A percentile compares a stretch with the other conserved stretches of the same genome.
These are phyloP conservation scores for Euplexia lucipara DNA, from an alignment of 2,888 invertebrate genomes.

Conservation along the genomic window DNA sequence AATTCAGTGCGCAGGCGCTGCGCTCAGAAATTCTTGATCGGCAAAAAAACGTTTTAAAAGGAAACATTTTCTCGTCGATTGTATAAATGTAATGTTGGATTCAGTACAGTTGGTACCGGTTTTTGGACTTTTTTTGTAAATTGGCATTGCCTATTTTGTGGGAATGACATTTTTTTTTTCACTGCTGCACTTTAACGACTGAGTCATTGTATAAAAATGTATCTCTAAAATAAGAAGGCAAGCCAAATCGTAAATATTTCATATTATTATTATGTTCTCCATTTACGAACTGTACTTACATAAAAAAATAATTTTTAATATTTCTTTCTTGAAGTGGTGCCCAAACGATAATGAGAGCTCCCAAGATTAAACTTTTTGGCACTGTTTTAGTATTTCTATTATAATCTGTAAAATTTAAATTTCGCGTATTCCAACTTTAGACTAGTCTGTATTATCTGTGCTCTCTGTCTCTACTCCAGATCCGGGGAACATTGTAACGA, in stretches of 20 bases:
- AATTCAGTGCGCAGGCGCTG: slow-evolving; percentile 63
- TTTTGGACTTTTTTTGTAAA: slow-evolving; percentile 21
- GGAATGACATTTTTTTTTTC: slow-evolving; percentile 32
- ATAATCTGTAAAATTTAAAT: too few species aligned
- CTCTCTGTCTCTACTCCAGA: too few species aligned
- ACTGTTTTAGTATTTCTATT: too few species aligned
- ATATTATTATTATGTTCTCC: too few species aligned
- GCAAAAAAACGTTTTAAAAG: slow-evolving; percentile 61
- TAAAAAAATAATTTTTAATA: too few species aligned
- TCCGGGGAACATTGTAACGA: too few species aligned
- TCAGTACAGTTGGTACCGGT: slow-evolving; percentile 49
- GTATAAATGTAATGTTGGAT: slow-evolving; percentile 61
- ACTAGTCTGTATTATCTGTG: too few species aligned
- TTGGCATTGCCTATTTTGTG: slow-evolving; percentile 44
- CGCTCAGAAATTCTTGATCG: slow-evolving; percentile 64
- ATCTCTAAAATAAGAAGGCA: neutral
- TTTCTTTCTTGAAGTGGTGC: too few species aligned
- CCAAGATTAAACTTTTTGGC: neutral
- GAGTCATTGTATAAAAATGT: slow-evolving; percentile 8
- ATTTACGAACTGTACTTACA: too few species aligned
- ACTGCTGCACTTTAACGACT: neutral
- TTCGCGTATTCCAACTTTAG: too few species aligned
- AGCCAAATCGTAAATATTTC: too few species aligned
- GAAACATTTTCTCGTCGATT: slow-evolving; percentile 64
- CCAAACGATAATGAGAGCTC: neutral